Percentiles rank a stretch among this genome's conserved stretches.
phyloP scores from a whole-genome alignment of 2,797 vertebrate genomes.

The Typhlichthys eigenmanni region DNA sequence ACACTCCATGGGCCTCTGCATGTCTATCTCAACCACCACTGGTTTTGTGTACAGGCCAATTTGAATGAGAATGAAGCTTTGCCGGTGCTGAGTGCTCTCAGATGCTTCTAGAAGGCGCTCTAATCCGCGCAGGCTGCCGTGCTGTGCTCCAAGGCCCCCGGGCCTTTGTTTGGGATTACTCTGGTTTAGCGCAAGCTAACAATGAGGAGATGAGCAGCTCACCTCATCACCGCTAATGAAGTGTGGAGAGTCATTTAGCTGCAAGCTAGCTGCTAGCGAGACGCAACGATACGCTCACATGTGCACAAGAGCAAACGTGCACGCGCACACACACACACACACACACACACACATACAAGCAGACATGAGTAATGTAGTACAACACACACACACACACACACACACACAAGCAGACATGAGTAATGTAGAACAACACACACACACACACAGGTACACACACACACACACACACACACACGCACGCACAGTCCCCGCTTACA shows the following conservation, averaged over 20 bases:
- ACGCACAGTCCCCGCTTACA: too few relatives aligned
- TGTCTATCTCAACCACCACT: slow-evolving; percentile 62
- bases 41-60: slow-evolving; percentile 99
- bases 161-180: slow-evolving; percentile 99
- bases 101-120: slow-evolving; percentile 67
- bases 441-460: neutral
- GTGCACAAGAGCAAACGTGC: neutral
- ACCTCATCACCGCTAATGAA: slow-evolving; percentile 98
- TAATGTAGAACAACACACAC: neutral
- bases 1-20: slow-evolving; percentile 1
- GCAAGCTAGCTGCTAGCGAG: slow-evolving; percentile 76
- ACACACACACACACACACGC: neutral
- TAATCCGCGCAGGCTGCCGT: slow-evolving; percentile 68
- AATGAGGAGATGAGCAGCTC: slow-evolving; percentile 97
- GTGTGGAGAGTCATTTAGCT: slow-evolving; percentile 97
- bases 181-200: slow-evolving; percentile 96
- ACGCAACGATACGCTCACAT: slow-evolving; percentile 47
- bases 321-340: neutral
- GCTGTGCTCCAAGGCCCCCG: slow-evolving; percentile 80
- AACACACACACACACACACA: neutral
- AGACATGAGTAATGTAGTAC: neutral
- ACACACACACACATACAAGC: neutral
- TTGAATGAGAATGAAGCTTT: slow-evolving; percentile 99
- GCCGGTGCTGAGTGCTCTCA: slow-evolving; percentile 87
- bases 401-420: neutral